Base-by-base conservation (phyloP, 2,797 vertebrate genomes). In the Yasuhikotakia modesta region DNA sequence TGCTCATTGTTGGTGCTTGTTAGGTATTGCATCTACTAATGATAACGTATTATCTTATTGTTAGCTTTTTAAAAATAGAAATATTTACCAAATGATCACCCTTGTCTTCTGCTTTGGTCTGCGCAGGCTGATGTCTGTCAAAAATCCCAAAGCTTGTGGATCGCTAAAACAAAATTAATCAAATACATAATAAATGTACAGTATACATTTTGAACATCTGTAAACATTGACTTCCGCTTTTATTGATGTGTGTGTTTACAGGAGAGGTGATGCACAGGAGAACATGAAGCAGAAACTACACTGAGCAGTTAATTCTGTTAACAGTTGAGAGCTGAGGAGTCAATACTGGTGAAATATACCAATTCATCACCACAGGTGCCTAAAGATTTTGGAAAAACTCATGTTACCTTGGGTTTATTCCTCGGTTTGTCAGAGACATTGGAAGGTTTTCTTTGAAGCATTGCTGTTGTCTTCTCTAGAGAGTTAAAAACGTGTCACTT, bases 61-160 rank as follows among this genome's bases (percentile, higher is more conserved):
- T n/a, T n/a, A n/a, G n/a, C n/a, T n/a, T n/a, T n/a, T n/a, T n/a
- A 1, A 21, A 39, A 65, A 65, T 4, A 45, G 8, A 65, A 50
- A 35, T n/a, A 61, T 87, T 82, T 84, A 91, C 92, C 88, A 5
- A 12, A 80, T 71, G 35, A 30, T 71, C 63, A 70, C 52, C 82
- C 32, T 88, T 78, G 67, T 95, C 91, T 81, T 90, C 90, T 30
- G 88, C 45, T 77, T 93, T 96, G 76, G 89, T 84, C 68, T 78
- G 22, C 0, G 82, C 12, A 0, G 90, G 88, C 27, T 90, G 90
- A 76, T 92, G 92, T 82, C 91, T 91, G 63, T 95, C 95, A 76
- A 94, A 96, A 87, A 91, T 93, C 71, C 94, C 94, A 87, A 95
- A 95, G 85, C 94, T 95, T 88, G 90, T 93, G 22, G 93, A 92